These are phyloP conservation scores for Carettochelys insculpta DNA, from an alignment of 2,113 vertebrate genomes.

Conservation along the genomic window DNA sequence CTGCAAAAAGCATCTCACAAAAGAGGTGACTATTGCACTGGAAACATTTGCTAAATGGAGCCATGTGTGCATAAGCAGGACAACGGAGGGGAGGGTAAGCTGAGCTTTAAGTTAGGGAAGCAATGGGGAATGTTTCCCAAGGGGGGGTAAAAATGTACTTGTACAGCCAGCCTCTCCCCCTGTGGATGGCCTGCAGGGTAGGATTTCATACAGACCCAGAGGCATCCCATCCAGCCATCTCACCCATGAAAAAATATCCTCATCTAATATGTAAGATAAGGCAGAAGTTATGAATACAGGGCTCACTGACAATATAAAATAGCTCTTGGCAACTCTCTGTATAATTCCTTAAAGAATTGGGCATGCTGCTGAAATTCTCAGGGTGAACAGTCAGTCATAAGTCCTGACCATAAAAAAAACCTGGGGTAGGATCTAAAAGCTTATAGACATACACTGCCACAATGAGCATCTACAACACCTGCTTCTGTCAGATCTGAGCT, in stretches of 20 bases:
- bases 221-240: neutral
- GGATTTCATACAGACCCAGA: neutral
- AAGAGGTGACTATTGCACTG: neutral
- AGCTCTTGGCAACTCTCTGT: neutral
- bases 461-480: accelerated
- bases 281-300: neutral
- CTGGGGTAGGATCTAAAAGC: neutral
- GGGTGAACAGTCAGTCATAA: slow-evolving; percentile 1
- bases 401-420: neutral
- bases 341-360: neutral
- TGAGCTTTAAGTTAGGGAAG: accelerated
- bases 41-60: neutral
- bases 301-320: neutral
- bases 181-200: accelerated
- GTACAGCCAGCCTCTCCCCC: neutral
- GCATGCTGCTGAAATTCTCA: neutral
- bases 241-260: neutral
- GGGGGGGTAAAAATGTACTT: neutral
- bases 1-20: accelerated
- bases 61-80: accelerated
- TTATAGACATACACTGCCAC: accelerated
- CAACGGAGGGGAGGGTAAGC: too few relatives aligned
- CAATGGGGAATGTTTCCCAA: neutral
- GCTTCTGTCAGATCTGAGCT: neutral
- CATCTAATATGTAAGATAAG: neutral